Percentiles rank a stretch among this genome's conserved stretches.
Evolutionary conservation across 1,140 invertebrate species (phyloP).

Genomic region (Neodiprion fabricii): DNA sequence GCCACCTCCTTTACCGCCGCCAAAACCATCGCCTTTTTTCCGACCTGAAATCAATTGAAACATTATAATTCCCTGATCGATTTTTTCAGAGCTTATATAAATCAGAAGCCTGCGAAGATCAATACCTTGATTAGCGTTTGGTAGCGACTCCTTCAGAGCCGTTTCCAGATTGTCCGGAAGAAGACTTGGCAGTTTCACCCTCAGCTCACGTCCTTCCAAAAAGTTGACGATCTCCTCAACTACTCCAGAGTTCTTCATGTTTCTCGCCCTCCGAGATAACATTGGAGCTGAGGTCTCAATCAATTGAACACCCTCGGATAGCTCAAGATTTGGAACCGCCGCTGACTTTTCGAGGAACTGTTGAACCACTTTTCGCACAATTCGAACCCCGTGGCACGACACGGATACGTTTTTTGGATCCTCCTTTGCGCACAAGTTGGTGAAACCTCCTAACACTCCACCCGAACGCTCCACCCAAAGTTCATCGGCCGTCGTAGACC

Average conservation of each 20-base stretch:
- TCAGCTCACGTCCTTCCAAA: slow-evolving; percentile 71
- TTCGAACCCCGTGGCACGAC: slow-evolving; percentile 60
- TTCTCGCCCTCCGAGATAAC: slow-evolving; percentile 51
- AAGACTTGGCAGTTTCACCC: slow-evolving; percentile 72
- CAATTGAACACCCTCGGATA: slow-evolving; percentile 70
- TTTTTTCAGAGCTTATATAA: no score
- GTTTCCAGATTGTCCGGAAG: slow-evolving; percentile 48
- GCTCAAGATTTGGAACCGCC: slow-evolving; percentile 56
- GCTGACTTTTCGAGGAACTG: slow-evolving; percentile 53
- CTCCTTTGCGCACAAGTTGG: slow-evolving; percentile 35
- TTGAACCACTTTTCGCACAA: slow-evolving; percentile 59
- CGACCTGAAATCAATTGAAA: slow-evolving; percentile 13
- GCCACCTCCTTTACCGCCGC: slow-evolving; percentile 57
- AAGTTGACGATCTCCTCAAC: slow-evolving; percentile 69
- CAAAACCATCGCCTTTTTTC: slow-evolving; percentile 31
- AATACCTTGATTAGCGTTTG: slow-evolving; percentile 39
- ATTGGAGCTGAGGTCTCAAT: slow-evolving; percentile 52
- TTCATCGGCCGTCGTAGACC: background rate
- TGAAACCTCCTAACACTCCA: slow-evolving; percentile 13
- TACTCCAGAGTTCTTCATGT: slow-evolving; percentile 60
- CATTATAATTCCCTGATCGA: slow-evolving; percentile 16
- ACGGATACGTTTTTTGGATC: slow-evolving; percentile 54
- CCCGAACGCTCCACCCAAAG: background rate
- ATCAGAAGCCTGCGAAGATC: background rate
- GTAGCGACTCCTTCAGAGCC: slow-evolving; percentile 42